Evolutionary conservation across 1,140 invertebrate species (phyloP).

Genomic region (Gryllus bimaculatus): DNA sequence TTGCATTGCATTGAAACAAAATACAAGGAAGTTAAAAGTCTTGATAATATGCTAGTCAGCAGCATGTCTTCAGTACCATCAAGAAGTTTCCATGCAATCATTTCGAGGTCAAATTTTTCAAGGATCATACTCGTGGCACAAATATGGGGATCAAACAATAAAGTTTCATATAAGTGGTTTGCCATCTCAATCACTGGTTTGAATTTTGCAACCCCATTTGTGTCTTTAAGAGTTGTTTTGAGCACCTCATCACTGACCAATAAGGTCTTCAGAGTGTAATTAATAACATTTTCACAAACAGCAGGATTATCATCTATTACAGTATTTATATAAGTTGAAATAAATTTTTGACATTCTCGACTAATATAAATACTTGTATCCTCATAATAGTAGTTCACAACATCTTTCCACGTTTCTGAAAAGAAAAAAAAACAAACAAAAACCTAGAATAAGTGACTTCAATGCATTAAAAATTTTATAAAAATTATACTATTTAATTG

Average conservation of each 20-base stretch:
- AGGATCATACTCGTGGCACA: neutral
- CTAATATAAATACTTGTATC: slow-evolving; percentile 12
- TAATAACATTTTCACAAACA: neutral
- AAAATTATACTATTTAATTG: too few relatives aligned
- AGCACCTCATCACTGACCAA: neutral
- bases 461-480: neutral
- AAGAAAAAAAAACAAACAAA: neutral
- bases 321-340: neutral
- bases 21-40: neutral
- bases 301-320: neutral
- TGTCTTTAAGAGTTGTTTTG: too few relatives aligned
- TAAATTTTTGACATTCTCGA: slow-evolving; percentile 15
- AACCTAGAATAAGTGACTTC: neutral
- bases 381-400: slow-evolving; percentile 11
- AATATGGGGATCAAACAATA: neutral
- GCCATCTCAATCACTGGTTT: neutral
- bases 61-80: neutral
- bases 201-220: neutral
- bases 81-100: neutral
- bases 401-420: slow-evolving; percentile 15
- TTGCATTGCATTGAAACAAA: neutral
- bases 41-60: neutral
- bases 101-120: slow-evolving; percentile 7
- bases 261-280: slow-evolving; percentile 1
- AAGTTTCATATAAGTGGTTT: slow-evolving; percentile 7